Conservation (phyloP, 2,113 vertebrate species). For the Otus sunia region DNA sequence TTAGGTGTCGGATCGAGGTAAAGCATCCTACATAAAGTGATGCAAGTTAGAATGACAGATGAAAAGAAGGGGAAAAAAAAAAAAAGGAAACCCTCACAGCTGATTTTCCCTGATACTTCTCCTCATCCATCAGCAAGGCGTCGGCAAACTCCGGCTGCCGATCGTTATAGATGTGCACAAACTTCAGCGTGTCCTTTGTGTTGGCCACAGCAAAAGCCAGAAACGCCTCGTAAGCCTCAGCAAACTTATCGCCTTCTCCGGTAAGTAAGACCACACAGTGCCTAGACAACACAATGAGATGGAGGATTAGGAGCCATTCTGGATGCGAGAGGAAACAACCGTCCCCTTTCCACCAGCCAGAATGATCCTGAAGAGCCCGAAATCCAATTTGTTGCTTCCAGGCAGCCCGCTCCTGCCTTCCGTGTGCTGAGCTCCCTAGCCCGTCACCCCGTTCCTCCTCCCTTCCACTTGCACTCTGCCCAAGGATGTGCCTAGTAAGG, state of each 20-base stretch:
- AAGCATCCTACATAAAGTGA: not conserved
- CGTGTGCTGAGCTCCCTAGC: not conserved
- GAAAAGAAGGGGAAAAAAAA: not conserved
- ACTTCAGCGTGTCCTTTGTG: conserved; percentile 85
- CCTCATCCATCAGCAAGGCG: conserved; percentile 76
- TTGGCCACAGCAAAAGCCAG: conserved; percentile 88
- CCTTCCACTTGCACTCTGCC: not conserved
- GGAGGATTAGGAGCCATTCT: not conserved
- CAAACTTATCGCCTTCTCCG: conserved; percentile 75
- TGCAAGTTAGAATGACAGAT: not conserved
- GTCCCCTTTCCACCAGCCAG: not conserved
- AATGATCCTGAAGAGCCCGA: not conserved
- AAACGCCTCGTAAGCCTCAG: conserved; percentile 81
- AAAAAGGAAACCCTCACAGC: conserved; percentile 60
- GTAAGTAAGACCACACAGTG: conserved; percentile 91
- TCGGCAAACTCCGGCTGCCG: conserved; percentile 86
- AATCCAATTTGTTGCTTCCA: not conserved
- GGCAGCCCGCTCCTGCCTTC: not conserved
- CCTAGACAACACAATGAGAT: conserved; percentile 56
- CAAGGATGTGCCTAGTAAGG: not conserved
- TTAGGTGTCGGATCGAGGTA: not conserved
- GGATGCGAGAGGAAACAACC: not conserved
- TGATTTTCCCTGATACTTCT: conserved; percentile 66
- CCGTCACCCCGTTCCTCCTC: not conserved
- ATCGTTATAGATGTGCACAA: conserved; percentile 83